Percentiles rank a stretch among this genome's conserved stretches.
Evolutionary conservation across 2,888 invertebrate species (phyloP).

Genomic region (Drosophila bunnanda): DNA sequence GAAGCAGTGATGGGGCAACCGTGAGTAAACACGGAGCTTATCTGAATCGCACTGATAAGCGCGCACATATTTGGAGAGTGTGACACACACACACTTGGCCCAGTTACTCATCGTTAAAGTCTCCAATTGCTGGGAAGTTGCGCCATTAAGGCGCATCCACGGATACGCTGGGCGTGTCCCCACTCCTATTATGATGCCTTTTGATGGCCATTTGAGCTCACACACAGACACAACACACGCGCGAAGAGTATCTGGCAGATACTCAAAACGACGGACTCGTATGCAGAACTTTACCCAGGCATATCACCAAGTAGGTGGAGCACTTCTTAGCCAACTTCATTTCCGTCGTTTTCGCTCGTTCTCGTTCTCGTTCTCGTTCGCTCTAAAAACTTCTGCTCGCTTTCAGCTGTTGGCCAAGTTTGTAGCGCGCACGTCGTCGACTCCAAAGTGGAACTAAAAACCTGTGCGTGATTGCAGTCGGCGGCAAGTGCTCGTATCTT

Average conservation of each 20-base stretch:
- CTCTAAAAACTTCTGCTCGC: conserved; percentile 33
- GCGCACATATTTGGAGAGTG: conserved; percentile 56
- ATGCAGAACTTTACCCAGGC: conserved; percentile 74
- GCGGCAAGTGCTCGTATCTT: conserved; percentile 63
- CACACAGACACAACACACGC: conserved; percentile 5
- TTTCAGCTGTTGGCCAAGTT: conserved; percentile 41
- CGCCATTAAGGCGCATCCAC: conserved; percentile 16
- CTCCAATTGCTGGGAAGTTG: conserved; percentile 35
- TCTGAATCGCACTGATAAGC: conserved; percentile 65
- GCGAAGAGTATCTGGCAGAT: conserved; percentile 14
- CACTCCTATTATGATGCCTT: conserved; percentile 16
- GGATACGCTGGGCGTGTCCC: conserved; percentile 11
- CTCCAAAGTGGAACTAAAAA: conserved; percentile 70
- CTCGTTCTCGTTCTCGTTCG: conserved; percentile 31
- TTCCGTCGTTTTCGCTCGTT: conserved; percentile 54
- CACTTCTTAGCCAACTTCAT: conserved; percentile 77
- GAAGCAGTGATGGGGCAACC: conserved; percentile 47
- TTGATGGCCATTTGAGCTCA: conserved; percentile 14
- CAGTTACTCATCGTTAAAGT: conserved; percentile 44
- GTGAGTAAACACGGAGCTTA: conserved; percentile 69
- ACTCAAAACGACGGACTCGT: conserved; percentile 24
- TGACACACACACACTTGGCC: conserved; percentile 51
- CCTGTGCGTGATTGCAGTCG: conserved; percentile 45
- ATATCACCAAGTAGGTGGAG: conserved; percentile 78
- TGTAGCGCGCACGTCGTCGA: conserved; percentile 58